Conservation (phyloP, 2,888 invertebrate species). For the Rutpela maculata region DNA sequence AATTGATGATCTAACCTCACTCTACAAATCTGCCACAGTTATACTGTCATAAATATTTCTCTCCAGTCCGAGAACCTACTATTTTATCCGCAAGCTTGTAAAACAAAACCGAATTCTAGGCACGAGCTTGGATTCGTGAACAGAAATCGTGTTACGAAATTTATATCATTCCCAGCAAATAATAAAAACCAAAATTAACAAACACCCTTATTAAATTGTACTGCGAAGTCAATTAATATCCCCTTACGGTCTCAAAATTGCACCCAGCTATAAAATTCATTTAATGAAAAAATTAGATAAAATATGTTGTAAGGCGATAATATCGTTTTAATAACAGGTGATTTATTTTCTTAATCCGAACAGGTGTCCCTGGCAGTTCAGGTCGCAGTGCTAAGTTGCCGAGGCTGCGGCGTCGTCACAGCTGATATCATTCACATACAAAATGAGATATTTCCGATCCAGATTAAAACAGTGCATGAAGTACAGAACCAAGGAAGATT, state of each 20-base stretch:
- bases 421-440: conserved; percentile 52
- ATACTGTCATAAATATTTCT: neutral
- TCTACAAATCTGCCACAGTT: no score
- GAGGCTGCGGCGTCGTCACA: conserved; percentile 47
- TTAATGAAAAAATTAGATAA: conserved; percentile 56
- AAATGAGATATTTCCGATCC: conserved; percentile 48
- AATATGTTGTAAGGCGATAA: conserved; percentile 59
- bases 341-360: conserved; percentile 66
- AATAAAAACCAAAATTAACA: conserved; percentile 1
- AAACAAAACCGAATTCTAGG: neutral
- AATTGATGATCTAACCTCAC: no score
- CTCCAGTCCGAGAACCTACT: neutral
- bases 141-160: neutral
- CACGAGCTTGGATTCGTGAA: neutral
- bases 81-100: neutral
- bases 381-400: conserved; percentile 52
- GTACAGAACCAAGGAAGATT: neutral
- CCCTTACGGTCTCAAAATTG: neutral
- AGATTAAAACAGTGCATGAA: conserved; percentile 8
- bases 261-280: conserved; percentile 18
- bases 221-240: conserved; percentile 19
- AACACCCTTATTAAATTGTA: conserved; percentile 3
- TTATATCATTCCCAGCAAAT: neutral
- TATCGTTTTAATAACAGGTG: conserved; percentile 67
- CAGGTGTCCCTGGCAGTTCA: conserved; percentile 65